A percentile compares a stretch with the other conserved stretches of the same genome.
These are phyloP conservation scores for Nephila pilipes DNA, from an alignment of 1,140 invertebrate genomes.

Conservation along the genomic window DNA sequence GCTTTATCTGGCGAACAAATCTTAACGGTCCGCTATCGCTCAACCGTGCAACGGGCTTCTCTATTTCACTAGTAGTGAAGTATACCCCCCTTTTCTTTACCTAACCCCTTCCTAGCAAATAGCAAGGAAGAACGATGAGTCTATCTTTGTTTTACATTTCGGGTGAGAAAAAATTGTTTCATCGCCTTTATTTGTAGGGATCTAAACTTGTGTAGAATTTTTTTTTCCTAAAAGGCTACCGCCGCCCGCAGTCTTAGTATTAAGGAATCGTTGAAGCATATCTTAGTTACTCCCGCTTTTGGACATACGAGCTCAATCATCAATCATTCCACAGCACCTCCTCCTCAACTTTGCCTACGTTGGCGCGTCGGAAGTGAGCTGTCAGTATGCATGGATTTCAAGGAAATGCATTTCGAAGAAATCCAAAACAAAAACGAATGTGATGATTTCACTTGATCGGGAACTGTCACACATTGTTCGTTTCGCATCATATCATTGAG, in stretches of 20 bases:
- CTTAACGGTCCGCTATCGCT: not conserved
- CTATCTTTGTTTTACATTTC: not conserved
- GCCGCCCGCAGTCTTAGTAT: conserved; percentile 37
- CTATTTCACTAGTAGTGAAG: no score
- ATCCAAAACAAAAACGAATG: not conserved
- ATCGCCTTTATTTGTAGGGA: not conserved
- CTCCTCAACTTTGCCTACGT: not conserved
- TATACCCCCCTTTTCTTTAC: not conserved
- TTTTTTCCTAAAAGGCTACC: not conserved
- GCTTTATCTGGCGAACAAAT: no score
- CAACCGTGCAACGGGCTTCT: not conserved
- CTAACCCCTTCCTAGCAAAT: not conserved
- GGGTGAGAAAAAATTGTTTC: not conserved
- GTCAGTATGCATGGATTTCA: not conserved
- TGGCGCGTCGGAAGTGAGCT: not conserved
- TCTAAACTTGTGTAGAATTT: no score
- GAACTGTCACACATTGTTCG: not conserved
- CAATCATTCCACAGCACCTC: conserved; percentile 36
- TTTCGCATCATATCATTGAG: not conserved
- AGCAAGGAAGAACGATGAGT: not conserved
- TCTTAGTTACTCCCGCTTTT: not conserved
- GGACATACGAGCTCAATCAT: conserved; percentile 16
- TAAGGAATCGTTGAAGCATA: conserved; percentile 34
- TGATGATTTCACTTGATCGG: not conserved
- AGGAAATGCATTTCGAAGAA: not conserved